Evolutionary conservation across 1,140 invertebrate genomes (phyloP).

Genomic region (Drosophila rhopaloa): DNA sequence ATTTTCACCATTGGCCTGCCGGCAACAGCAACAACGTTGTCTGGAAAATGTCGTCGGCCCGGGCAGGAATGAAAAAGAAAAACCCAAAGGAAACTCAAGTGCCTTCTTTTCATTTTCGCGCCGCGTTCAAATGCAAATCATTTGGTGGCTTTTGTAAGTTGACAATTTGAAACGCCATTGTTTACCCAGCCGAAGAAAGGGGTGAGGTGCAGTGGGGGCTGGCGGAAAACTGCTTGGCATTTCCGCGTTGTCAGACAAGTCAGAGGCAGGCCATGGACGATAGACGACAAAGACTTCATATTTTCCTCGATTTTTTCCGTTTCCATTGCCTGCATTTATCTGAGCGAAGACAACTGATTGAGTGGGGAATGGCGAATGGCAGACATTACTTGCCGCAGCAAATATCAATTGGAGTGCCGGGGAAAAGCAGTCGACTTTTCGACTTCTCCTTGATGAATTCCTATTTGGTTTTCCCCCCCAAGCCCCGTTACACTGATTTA

Average conservation of each 20-base stretch:
- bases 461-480: not conserved
- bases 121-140: slow-evolving; percentile 80
- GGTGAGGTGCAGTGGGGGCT: not conserved
- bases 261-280: slow-evolving; percentile 36
- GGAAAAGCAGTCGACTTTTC: slow-evolving; percentile 7
- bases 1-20: slow-evolving; percentile 61
- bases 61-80: slow-evolving; percentile 30
- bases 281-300: slow-evolving; percentile 68
- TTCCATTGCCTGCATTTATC: slow-evolving; percentile 43
- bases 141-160: slow-evolving; percentile 80
- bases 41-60: slow-evolving; percentile 72
- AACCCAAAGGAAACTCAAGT: slow-evolving; percentile 77
- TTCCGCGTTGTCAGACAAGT: slow-evolving; percentile 77
- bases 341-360: slow-evolving; percentile 46
- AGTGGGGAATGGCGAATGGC: slow-evolving; percentile 19
- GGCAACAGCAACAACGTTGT: slow-evolving; percentile 37
- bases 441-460: slow-evolving; percentile 17
- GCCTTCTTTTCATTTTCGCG: slow-evolving; percentile 75
- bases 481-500: slow-evolving; percentile 13
- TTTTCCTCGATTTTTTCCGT: slow-evolving; percentile 41
- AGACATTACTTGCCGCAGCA: slow-evolving; percentile 6
- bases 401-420: slow-evolving; percentile 26
- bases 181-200: slow-evolving; percentile 34
- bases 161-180: slow-evolving; percentile 78
- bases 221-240: slow-evolving; percentile 58